Conservation (phyloP, 2,888 invertebrate genomes). For the Dryobota labecula region DNA sequence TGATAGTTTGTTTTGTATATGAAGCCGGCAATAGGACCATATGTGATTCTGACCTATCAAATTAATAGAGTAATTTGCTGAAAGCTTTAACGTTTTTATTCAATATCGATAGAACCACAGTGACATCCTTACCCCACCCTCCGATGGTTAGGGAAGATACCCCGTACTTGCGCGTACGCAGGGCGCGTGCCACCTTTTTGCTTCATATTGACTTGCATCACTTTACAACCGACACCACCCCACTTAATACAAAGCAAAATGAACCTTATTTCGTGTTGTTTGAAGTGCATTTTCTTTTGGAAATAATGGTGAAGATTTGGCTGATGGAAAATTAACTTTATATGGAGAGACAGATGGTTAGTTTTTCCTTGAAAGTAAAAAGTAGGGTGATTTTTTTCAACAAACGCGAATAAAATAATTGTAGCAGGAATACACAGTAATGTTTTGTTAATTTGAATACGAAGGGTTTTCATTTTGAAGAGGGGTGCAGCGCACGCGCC, state of each 20-base stretch:
- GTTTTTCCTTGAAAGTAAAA: constrained; percentile 12
- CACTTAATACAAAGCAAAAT: not conserved
- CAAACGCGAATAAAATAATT: constrained; percentile 82
- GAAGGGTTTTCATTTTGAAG: constrained; percentile 78
- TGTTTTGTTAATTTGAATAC: constrained; percentile 90
- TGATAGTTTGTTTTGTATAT: too few species aligned
- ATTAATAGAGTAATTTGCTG: too few species aligned
- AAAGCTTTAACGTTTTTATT: not conserved
- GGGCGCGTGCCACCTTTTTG: constrained; percentile 90
- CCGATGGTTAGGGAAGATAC: constrained; percentile 88
- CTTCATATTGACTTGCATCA: constrained; percentile 84
- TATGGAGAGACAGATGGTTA: rapidly evolving
- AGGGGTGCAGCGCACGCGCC: constrained; percentile 86
- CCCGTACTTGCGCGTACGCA: constrained; percentile 80
- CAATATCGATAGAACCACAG: constrained; percentile 46
- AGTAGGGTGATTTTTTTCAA: constrained; percentile 66
- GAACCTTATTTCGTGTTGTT: not conserved
- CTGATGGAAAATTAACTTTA: constrained; percentile 48
- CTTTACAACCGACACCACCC: constrained; percentile 72
- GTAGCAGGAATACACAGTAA: constrained; percentile 85
- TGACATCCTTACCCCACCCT: constrained; percentile 78
- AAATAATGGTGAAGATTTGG: constrained; percentile 20
- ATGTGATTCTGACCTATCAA: not conserved
- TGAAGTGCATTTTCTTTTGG: constrained; percentile 48
- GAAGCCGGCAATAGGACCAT: not conserved